Evolutionary conservation across 2,888 invertebrate genomes (phyloP), one percentile per base, ranked within the genome.

Genomic region (Lasioglossum pauxillum): DNA sequence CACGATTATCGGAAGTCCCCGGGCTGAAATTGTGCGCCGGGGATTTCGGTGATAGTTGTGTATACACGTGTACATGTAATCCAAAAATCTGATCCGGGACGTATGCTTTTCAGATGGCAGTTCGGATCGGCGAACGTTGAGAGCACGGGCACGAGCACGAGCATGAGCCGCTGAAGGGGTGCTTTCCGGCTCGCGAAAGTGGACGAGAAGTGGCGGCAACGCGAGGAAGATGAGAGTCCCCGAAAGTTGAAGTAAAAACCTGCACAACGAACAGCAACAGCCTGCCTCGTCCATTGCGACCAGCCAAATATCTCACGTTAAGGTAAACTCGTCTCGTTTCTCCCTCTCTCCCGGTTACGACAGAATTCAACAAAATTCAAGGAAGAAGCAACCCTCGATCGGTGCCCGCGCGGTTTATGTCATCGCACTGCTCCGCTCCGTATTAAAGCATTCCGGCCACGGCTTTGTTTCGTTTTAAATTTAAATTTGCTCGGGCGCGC

Each of bases 241-340:
- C 87, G 88, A 91, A 90, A 92, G 93, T 91, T 94, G 91, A 94
- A 93, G 91, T 80, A 87, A 85, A 73, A 84, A 79, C 88, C 84
- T 91, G 89, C 89, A 92, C 92, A 93, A 93, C 93, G 92, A 93
- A 92, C 91, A 93, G 92, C 93, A 91, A 92, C 93, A 94, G 90
- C 91, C 95, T 94, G 94, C 92, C 93, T 94, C 93, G 92, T 94
- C 93, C 91, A 89, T 93, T 93, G 93, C 93, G 92, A 91, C 93
- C 93, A 94, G 94, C 91, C 91, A 94, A 93, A 94, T 90, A 93
- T 94, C 91, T 94, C 92, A 92, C 93, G 93, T 93, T 94, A 95
- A 95, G 95, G 95, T 94, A 83, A 89, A 57, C 19, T 31, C 7
- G 64, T 31, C 23, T 3, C 10, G 23, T 8, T 19, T 19, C 23